Evolutionary conservation across 1,140 invertebrate species (phyloP), one percentile per base, ranked within the genome.

Genomic region (Drosophila novamexicana): DNA sequence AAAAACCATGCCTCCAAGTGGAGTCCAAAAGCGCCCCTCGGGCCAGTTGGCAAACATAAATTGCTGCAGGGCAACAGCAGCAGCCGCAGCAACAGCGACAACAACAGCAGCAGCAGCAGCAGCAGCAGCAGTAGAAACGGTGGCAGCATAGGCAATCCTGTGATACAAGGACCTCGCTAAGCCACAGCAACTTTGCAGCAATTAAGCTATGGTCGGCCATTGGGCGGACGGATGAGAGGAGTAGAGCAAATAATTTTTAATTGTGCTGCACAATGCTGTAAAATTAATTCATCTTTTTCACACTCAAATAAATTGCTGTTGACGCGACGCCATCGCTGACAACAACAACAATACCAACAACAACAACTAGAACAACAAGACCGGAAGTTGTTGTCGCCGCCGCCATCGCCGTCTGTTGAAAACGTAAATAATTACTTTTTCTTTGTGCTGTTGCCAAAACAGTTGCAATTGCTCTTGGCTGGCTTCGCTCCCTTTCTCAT

Each of bases 211-310:
- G 68, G 81, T 79, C 79, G 88, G 79, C 67, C 83, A 79, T 65
- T 81, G 78, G 67, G 32, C 54, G 53, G 70, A 18, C 56, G 49
- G 50, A 42, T 44, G 50, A 67, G 49, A n/a, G 12, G 54, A 68
- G 77, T 56, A 66, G 66, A 78, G 84, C 77, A 89, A 88, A 89
- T 89, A 89, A 89, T 89, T 89, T 86, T 89, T 89, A 89, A 89
- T 89, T 89, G 84, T 89, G 78, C 85, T 89, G 84, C 84, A 89
- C 84, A 89, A 89, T 89, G 84, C 84, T 89, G 84, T 89, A 89
- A 89, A 89, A 89, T 89, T 89, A 89, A 89, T 89, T 89, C 84
- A 89, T 89, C 84, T 89, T 89, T 89, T 89, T 89, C 84, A 89
- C 84, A 89, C 84, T 89, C 77, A 86, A 86, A 86, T 86, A 86